Evolutionary conservation across 2,888 invertebrate species (phyloP).

Genomic region (Phengaris arion): DNA sequence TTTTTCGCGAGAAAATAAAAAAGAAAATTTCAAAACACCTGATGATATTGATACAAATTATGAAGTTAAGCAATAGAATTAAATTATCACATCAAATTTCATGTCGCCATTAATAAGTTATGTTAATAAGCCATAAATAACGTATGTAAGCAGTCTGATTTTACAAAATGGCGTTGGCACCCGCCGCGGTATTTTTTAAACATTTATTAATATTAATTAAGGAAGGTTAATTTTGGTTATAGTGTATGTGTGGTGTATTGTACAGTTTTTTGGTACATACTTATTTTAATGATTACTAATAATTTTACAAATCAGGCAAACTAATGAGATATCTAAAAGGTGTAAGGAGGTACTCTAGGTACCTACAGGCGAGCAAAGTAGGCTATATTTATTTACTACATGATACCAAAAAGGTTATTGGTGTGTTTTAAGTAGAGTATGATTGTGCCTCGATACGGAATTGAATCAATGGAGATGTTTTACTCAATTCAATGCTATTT

Average conservation of each 20-base stretch:
- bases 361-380: too few relatives aligned
- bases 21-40: neutral
- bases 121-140: conserved; percentile 14
- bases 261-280: too few relatives aligned
- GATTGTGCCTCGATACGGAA: too few relatives aligned
- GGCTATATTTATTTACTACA: too few relatives aligned
- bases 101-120: conserved; percentile 24
- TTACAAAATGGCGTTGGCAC: neutral
- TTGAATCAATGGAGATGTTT: too few relatives aligned
- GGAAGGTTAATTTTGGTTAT: neutral
- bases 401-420: too few relatives aligned
- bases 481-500: too few relatives aligned
- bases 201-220: conserved; percentile 12
- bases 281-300: too few relatives aligned
- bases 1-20: conserved; percentile 2
- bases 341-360: too few relatives aligned
- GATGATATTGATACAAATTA: conserved; percentile 8
- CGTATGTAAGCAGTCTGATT: conserved; percentile 25
- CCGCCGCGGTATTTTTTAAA: conserved; percentile 9
- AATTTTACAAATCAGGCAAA: too few relatives aligned
- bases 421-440: too few relatives aligned
- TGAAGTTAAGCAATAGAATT: conserved; percentile 23
- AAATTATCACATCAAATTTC: conserved; percentile 19
- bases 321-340: too few relatives aligned
- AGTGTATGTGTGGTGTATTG: neutral